phyloP scores from a whole-genome alignment of 2,113 vertebrate species.

The Entelurus aequoreus region DNA sequence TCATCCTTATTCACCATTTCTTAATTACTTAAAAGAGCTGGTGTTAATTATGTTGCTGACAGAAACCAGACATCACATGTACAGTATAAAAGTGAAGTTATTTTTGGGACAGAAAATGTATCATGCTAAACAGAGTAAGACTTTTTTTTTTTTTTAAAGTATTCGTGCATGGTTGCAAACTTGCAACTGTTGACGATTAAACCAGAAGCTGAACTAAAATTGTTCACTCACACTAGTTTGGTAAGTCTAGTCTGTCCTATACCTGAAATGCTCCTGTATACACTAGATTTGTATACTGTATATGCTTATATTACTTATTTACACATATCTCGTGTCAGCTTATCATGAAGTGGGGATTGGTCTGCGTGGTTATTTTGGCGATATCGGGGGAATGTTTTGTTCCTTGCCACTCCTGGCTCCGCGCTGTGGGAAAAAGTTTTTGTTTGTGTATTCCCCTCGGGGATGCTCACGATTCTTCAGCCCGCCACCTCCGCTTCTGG shows the following conservation, averaged over 20 bases:
- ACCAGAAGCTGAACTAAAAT: neutral
- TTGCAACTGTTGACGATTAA: too few species aligned
- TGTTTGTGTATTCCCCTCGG: slow-evolving; percentile 61
- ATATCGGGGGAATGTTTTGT: slow-evolving; percentile 87
- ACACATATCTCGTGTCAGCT: slow-evolving; percentile 30
- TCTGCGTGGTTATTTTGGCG: slow-evolving; percentile 80
- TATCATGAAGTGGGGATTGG: slow-evolving; percentile 21
- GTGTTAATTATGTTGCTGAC: neutral
- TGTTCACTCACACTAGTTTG: neutral
- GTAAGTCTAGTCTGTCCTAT: slow-evolving; percentile 13
- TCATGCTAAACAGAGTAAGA: too few species aligned
- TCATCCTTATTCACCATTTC: too few species aligned
- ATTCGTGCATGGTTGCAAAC: too few species aligned
- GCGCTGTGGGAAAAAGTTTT: slow-evolving; percentile 76
- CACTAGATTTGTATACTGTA: slow-evolving; percentile 38
- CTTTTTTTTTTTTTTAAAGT: too few species aligned
- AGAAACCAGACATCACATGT: neutral
- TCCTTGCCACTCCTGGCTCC: slow-evolving; percentile 85
- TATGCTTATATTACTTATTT: slow-evolving; percentile 46
- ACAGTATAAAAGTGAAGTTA: neutral
- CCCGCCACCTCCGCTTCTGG: slow-evolving; percentile 57
- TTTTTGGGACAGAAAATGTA: neutral
- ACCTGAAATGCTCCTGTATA: neutral
- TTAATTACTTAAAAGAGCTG: neutral
- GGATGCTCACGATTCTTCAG: slow-evolving; percentile 83